A percentile compares a stretch with the other conserved stretches of the same genome.
Evolutionary conservation across 2,113 vertebrate species (phyloP).

Genomic region (Gavia stellata): DNA sequence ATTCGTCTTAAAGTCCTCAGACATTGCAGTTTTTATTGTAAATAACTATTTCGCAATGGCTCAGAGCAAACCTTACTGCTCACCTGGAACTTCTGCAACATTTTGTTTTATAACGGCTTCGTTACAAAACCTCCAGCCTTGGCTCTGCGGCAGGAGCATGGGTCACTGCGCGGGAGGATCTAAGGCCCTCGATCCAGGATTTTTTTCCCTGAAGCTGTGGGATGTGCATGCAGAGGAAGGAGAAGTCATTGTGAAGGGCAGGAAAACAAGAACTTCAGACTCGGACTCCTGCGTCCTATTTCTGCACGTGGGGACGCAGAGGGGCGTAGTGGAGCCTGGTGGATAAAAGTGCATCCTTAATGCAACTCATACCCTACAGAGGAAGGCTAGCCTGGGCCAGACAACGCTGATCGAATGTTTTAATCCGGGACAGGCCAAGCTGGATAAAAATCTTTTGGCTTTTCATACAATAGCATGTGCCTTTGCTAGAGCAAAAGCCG

Average conservation of each 20-base stretch:
- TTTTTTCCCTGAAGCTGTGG: too few species aligned
- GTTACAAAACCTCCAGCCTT: not conserved
- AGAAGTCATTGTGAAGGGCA: not conserved
- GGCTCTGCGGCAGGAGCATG: fast-evolving
- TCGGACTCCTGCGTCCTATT: not conserved
- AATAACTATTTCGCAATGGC: not conserved
- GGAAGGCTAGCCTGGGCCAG: not conserved
- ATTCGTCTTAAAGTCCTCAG: not conserved
- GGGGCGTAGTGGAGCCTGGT: not conserved
- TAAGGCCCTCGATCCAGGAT: fast-evolving
- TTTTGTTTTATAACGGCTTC: not conserved
- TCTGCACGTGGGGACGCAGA: too few species aligned
- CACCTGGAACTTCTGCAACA: not conserved
- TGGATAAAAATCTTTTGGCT: not conserved
- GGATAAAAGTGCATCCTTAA: not conserved
- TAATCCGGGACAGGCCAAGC: not conserved
- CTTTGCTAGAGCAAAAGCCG: not conserved
- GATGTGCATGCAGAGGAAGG: too few species aligned
- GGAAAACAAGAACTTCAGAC: not conserved
- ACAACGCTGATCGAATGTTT: not conserved
- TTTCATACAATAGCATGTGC: not conserved
- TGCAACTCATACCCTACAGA: not conserved
- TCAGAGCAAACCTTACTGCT: not conserved
- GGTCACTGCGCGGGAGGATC: not conserved
- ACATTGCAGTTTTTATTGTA: not conserved